Evolutionary conservation across 1,140 invertebrate genomes (phyloP).

Genomic region (Philopotamus ludificatus): DNA sequence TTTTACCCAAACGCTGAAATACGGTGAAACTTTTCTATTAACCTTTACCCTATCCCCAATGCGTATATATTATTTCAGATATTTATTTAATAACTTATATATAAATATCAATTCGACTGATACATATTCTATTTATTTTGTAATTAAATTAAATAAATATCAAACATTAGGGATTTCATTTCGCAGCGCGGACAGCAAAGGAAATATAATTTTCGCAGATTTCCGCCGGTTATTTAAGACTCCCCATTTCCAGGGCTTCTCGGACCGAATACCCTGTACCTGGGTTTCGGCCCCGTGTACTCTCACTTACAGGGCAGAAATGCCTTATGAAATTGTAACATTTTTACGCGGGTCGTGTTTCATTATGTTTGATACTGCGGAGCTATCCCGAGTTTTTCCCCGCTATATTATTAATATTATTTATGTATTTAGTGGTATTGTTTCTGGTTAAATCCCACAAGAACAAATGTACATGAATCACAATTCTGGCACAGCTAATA

Average conservation of each 20-base stretch:
- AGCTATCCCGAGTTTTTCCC: not conserved
- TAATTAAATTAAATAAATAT: too few species aligned
- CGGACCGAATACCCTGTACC: constrained; percentile 8
- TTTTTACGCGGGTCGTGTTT: not conserved
- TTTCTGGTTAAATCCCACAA: constrained; percentile 6
- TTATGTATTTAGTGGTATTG: not conserved
- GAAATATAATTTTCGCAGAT: constrained; percentile 15
- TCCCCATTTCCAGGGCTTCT: not conserved
- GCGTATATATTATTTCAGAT: too few species aligned
- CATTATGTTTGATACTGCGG: not conserved
- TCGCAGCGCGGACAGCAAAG: too few species aligned
- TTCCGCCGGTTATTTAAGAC: constrained; percentile 11
- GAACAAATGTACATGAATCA: constrained; percentile 22
- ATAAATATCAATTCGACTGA: too few species aligned
- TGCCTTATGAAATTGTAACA: not conserved
- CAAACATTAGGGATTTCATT: too few species aligned
- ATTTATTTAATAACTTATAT: too few species aligned
- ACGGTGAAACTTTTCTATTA: too few species aligned
- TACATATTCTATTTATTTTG: too few species aligned
- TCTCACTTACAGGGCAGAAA: not conserved
- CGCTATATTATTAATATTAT: not conserved
- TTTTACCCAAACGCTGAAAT: constrained; percentile 2
- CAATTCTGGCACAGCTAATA: constrained; percentile 18
- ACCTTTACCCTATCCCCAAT: too few species aligned
- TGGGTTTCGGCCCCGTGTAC: not conserved